Evolutionary conservation across 2,797 vertebrate genomes (phyloP), one percentile per base, ranked within the genome.

Genomic region (Coreius guichenoti): DNA sequence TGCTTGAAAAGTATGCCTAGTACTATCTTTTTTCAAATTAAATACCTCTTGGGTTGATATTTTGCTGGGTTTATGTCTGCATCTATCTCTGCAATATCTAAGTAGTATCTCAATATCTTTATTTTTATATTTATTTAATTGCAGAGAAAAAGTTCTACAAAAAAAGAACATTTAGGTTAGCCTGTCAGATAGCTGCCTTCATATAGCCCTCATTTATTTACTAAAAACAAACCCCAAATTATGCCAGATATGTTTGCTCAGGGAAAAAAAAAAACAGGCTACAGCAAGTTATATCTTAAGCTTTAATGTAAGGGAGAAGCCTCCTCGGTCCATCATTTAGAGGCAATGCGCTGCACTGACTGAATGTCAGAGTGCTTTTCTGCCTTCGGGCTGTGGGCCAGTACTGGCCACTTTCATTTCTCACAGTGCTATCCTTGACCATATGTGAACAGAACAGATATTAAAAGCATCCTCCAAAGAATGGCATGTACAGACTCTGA

Each of bases 391-490:
- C 76, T 14, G 26, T 80, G 54, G 39, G 45, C 69, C 82, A 65
- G 36, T 31, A 54, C 56, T 68, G 67, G 87, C 85, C 83, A 80
- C 31, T 80, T 87, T 80, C 81, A 90, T 90, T 88, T 85, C 77
- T 90, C 87, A 87, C 49, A 26, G 81, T 84, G 69, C 74, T 86
- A 86, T 86, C 83, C 81, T 85, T 92, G 91, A 89, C 90, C 91
- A 88, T 88, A 87, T 80, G 87, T 89, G 87, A 91, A 91, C 86
- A 92, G 90, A 92, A 91, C 88, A 86, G 89, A 91, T 89, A 90
- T 91, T 90, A 90, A 93, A 93, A 92, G 92, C 92, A 92, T 89
- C 90, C 86, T 85, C 90, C 90, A 92, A 93, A 93, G 91, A 92
- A 88, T 89, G 91, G 90, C 92, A 91, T 91, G 93, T 93, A 92